These are phyloP conservation scores for Gulo gulo DNA, from an alignment of 2,113 vertebrate genomes.

Conservation along the genomic window DNA sequence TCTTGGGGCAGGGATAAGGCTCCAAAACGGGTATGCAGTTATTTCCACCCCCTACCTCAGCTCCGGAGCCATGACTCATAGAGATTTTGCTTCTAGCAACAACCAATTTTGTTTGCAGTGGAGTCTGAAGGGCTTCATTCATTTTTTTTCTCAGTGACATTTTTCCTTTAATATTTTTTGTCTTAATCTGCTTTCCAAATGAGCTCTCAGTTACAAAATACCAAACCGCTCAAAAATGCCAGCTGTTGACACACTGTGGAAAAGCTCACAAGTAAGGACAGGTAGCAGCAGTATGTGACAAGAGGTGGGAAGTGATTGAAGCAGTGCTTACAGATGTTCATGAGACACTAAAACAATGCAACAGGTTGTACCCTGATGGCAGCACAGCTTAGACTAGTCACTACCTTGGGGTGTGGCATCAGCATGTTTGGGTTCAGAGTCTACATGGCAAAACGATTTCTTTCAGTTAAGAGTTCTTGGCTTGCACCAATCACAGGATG, in stretches of 20 bases:
- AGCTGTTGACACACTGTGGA: background rate
- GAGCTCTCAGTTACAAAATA: background rate
- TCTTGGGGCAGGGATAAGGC: background rate
- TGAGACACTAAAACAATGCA: conserved; percentile 81
- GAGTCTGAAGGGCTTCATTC: background rate
- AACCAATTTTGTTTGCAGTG: background rate
- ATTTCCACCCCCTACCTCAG: background rate
- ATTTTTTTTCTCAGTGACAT: background rate
- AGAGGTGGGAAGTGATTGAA: background rate
- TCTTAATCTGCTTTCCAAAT: background rate
- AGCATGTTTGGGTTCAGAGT: conserved; percentile 77
- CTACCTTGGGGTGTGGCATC: conserved; percentile 79
- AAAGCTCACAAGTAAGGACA: background rate
- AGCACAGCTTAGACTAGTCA: conserved; percentile 83
- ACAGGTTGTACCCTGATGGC: conserved; percentile 78
- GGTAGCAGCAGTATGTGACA: background rate
- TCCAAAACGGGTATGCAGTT: background rate
- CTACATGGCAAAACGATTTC: conserved; percentile 79
- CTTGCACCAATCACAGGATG: conserved; percentile 56
- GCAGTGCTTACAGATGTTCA: background rate
- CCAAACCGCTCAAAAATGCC: background rate
- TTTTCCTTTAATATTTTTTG: background rate
- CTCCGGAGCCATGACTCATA: background rate
- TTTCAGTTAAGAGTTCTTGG: conserved; percentile 80
- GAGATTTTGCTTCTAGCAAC: background rate